Conservation (phyloP, 2,113 vertebrate genomes). For the Vulpes ferrilata region DNA sequence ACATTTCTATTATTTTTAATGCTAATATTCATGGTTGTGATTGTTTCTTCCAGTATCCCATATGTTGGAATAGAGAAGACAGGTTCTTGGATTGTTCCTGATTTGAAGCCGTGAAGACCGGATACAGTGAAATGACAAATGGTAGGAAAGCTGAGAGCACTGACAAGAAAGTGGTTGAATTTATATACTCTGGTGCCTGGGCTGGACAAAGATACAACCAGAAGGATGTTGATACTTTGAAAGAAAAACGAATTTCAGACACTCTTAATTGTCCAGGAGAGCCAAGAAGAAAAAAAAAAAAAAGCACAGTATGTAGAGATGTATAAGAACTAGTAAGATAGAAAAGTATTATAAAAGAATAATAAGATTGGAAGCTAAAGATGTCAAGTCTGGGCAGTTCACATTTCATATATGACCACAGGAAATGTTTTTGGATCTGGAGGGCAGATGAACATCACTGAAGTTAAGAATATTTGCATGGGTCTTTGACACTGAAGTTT, state of each 20-base stretch:
- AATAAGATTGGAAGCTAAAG: conserved; percentile 2
- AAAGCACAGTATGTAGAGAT: not conserved
- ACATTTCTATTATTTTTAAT: conserved; percentile 50
- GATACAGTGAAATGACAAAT: not conserved
- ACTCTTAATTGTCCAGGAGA: not conserved
- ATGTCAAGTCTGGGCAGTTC: not conserved
- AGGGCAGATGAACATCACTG: not conserved
- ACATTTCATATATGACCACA: not conserved
- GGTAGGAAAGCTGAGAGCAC: not conserved
- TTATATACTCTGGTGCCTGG: not conserved
- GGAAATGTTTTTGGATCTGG: not conserved
- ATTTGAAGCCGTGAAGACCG: not conserved
- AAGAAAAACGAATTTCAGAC: not conserved
- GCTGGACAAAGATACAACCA: not conserved
- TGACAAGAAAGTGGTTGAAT: not conserved
- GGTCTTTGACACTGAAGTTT: not conserved
- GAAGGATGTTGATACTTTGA: not conserved
- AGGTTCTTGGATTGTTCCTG: not conserved
- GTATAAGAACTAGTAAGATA: not conserved
- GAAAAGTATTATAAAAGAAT: not conserved
- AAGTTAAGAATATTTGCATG: not conserved
- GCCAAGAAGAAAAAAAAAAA: not conserved
- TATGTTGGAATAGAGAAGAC: conserved; percentile 39
- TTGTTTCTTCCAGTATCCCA: not conserved
- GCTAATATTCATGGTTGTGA: not conserved